Conservation (phyloP, 2,888 invertebrate species). For the Drosophila formosana region DNA sequence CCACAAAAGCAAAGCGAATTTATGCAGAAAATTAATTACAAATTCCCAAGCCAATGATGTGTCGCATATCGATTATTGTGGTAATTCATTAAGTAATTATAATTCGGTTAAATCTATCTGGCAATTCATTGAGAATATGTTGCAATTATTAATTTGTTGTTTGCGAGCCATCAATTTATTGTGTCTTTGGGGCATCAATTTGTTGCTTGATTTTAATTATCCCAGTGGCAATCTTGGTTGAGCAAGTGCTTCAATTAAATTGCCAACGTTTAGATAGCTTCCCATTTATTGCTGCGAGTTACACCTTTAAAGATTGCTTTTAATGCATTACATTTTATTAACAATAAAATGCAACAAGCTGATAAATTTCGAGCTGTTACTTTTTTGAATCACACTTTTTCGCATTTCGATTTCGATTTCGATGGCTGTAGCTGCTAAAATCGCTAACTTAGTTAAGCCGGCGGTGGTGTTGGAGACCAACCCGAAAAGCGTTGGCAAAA, state of each 20-base stretch:
- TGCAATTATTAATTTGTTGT: too few species aligned
- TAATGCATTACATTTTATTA: not conserved
- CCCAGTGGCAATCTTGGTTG: not conserved
- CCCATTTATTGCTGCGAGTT: not conserved
- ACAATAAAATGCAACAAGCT: slow-evolving; percentile 14
- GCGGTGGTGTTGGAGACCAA: slow-evolving; percentile 49
- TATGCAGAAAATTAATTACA: slow-evolving; percentile 20
- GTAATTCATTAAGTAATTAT: too few species aligned
- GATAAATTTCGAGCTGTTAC: slow-evolving; percentile 7
- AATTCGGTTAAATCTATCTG: too few species aligned
- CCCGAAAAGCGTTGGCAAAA: slow-evolving; percentile 61
- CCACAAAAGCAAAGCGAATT: too few species aligned
- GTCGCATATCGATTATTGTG: not conserved
- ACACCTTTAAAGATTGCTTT: not conserved
- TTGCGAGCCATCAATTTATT: not conserved
- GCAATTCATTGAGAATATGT: too few species aligned
- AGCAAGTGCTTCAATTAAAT: not conserved
- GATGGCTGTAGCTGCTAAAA: slow-evolving; percentile 17
- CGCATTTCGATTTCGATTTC: slow-evolving; percentile 18
- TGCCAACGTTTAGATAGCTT: not conserved
- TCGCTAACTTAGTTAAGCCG: slow-evolving; percentile 1
- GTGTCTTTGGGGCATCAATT: not conserved
- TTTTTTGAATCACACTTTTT: slow-evolving; percentile 15
- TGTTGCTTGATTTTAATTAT: not conserved
- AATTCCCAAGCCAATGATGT: not conserved